Conservation (phyloP, 2,888 invertebrate species). For the Acleris laterana region DNA sequence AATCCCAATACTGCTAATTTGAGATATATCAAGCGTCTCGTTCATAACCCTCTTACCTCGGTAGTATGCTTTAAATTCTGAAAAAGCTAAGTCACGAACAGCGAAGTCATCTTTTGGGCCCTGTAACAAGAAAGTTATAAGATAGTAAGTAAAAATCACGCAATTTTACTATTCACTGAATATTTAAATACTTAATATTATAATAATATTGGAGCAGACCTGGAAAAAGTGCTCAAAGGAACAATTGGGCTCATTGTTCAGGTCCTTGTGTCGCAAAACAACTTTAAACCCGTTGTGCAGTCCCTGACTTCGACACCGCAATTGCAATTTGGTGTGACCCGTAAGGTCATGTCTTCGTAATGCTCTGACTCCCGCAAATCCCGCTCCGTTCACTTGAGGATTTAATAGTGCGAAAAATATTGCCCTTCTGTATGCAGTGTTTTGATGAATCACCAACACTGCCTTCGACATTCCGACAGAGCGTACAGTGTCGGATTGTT, state of each 20-base stretch:
- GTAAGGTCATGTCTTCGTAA: conserved; percentile 77
- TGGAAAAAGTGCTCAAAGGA: conserved; percentile 86
- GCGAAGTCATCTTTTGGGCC: conserved; percentile 82
- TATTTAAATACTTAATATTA: conserved; percentile 29
- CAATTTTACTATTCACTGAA: not conserved
- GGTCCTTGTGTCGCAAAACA: conserved; percentile 83
- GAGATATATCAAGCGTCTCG: conserved; percentile 82
- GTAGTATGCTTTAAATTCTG: conserved; percentile 85
- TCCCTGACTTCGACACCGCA: conserved; percentile 85
- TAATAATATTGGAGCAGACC: conserved; percentile 66
- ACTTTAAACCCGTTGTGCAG: conserved; percentile 85
- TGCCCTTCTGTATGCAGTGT: conserved; percentile 84
- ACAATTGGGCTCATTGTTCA: conserved; percentile 82
- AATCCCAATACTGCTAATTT: conserved; percentile 85
- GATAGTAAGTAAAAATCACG: not conserved
- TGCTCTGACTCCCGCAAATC: conserved; percentile 86
- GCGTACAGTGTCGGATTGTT: conserved; percentile 87
- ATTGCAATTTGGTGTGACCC: conserved; percentile 73
- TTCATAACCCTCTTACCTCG: conserved; percentile 84
- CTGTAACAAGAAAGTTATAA: conserved; percentile 57
- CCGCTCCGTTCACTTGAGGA: conserved; percentile 87
- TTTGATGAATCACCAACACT: conserved; percentile 83
- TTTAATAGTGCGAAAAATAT: conserved; percentile 87
- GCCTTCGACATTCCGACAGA: conserved; percentile 88
- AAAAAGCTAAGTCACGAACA: conserved; percentile 78